Evolutionary conservation across 37 sponge, comb jelly and placozoan genomes (phyloP), one percentile per base, ranked within the genome.

Genomic region (Crambe crambe): DNA sequence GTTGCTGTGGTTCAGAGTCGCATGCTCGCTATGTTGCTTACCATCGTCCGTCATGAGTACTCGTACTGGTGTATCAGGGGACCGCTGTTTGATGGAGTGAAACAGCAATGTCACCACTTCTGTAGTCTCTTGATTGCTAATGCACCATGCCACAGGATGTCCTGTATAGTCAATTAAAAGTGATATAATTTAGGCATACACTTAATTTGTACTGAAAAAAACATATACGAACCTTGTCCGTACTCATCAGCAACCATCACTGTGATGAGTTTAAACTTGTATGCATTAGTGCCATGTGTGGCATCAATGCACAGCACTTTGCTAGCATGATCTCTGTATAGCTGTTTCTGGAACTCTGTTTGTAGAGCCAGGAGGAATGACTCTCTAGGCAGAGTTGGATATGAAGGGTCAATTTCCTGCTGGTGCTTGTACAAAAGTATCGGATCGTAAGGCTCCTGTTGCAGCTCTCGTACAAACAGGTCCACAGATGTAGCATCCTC

Each of bases 261-360:
- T n/a, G 51, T 72, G 3, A 72, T n/a, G 5, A 72, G 47, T 26
- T 72, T 72, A 47, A 72, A 72, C 25, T 43, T n/a, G 29, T 72
- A 72, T 6, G 29, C 47, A 72, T 72, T 72, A 21, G 72, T 72
- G 8, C 17, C 17, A 23, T n/a, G 61, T 4, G 61, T 60, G 61
- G 61, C 6, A 60, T 60, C 61, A 60, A 60, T 60, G 27, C 61
- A 60, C 25, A 60, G 6, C 6, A 60, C 61, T 60, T 9, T 21
- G 17, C 21, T 22, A 21, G 61, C 61, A 60, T 60, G 17, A 21
- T 60, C 21, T 22, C 22, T 2, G 20, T 68, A 68, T 20, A 68
- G 6, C 4, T 68, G 37, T 5, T 18, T 8, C 37, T 68, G 68
- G 31, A 68, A 68, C 37, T 68, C 68, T 25, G 68, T 68, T 37